Base-by-base conservation (phyloP, 2,113 vertebrate species). In the Lethenteron camtschaticum region DNA sequence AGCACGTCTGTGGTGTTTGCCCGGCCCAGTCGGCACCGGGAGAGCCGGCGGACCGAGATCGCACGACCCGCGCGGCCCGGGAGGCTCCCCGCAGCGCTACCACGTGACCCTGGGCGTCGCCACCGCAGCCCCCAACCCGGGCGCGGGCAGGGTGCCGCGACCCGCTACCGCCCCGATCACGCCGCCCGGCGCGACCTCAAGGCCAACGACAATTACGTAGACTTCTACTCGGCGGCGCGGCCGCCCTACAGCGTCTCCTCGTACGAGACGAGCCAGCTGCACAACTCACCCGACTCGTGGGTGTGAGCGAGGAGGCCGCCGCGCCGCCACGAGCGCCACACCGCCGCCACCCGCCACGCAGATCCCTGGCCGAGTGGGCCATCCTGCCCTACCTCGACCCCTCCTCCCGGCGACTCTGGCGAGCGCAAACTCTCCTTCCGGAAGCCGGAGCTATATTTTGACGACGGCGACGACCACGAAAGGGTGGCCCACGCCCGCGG, bases 261-360 rank as follows among this genome's bases (percentile, higher is more conserved):
- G 8, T 66, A 66, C 24, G 63, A 66, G 24, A 24, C 63, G 9
- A 24, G 63, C 63, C 63, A 66, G 24, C n/a, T 66, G 63, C 63
- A 66, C 63, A 66, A 66, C 63, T 66, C 63, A 3, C n/a, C n/a
- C 24, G 63, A 66, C 24, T 66, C 63, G 10, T 66, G 63, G 63
- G 63, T 66, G 63, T 66, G 63, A 66, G 41, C 41, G 41, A 41
- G 41, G 41, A 41, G 41, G 41, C 41, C 41, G 5, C 24, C 24
- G 24, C 24, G 24, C 24, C 24, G 41, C 41, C 41, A 41, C 41
- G 6, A 41, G 41, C 6, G 41, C 41, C 41, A 3, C 41, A 41
- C 41, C 41, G 6, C 41, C 41, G 41, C 41, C 41, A 24, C 41
- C 41, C 41, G 41, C 41, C 41, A 41, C 41, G 41, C 41, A 41